Evolutionary conservation across 2,797 vertebrate genomes (phyloP), one percentile per base, ranked within the genome.

Genomic region (Ficedula albicollis): DNA sequence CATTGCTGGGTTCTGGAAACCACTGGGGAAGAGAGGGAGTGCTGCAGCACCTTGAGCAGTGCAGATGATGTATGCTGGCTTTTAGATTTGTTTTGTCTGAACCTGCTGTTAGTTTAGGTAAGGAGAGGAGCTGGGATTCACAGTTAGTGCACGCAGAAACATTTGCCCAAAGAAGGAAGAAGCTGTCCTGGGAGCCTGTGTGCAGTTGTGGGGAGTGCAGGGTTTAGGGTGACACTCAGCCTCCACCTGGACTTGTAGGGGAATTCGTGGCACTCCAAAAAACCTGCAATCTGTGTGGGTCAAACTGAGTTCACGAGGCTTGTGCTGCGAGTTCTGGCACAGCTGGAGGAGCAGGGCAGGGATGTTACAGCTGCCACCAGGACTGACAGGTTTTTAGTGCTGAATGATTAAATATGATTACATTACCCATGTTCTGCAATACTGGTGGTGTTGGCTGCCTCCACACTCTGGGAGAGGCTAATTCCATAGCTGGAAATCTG

Each of bases 81-180:
- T 82, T 68, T 4, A 13, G 34, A 15, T 54, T 69, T 70, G 38
- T 76, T 78, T 44, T 26, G 3, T 7, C 3, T 58, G 48, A 39
- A 25, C 5, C 43, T 58, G 46, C 60, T 68, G 63, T 73, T 78
- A 48, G 78, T 63, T 77, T 70, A 80, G 46, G 23, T 25, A 13
- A 66, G 77, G 74, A 70, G 77, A 43, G 66, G 75, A 67, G 48
- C 59, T 3, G 0, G 5, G 43, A 52, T 68, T 78, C 36, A 7
- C 1, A 0, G 41, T 56, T 12, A 12, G 23, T 29, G 15, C 36
- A 0, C 32, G 7, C 5, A 46, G 82, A 66, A 77, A 29, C 20
- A 2, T 87, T 82, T 91, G 74, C 59, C 82, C 72, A 84, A 85
- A 82, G 9, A 85, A 74, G 75, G 87, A 77, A 87, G 73, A 81